phyloP scores from a whole-genome alignment of 2,888 invertebrate species.

The Acanthoscelides obtectus region DNA sequence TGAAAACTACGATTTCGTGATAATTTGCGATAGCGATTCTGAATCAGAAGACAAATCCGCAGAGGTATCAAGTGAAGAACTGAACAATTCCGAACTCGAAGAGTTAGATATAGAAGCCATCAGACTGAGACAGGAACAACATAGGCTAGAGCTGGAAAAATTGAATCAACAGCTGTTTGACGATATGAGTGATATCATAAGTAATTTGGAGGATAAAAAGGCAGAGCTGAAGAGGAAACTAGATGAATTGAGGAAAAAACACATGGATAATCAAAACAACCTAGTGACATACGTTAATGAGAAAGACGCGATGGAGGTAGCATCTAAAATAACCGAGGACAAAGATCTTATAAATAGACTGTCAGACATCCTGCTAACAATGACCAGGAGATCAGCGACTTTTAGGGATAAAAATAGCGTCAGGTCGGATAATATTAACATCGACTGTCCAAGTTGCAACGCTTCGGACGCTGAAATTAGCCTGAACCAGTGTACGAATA shows the following conservation, averaged over 20 bases:
- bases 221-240: conserved; percentile 39
- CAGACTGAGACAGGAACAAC: conserved; percentile 34
- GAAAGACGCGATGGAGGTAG: conserved; percentile 40
- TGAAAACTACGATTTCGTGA: conserved; percentile 23
- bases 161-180: conserved; percentile 36
- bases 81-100: conserved; percentile 35
- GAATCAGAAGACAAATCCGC: conserved; percentile 25
- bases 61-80: conserved; percentile 29
- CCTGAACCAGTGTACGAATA: conserved; percentile 35
- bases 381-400: conserved; percentile 41
- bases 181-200: conserved; percentile 43
- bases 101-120: conserved; percentile 36
- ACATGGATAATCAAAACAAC: conserved; percentile 36
- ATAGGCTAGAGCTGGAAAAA: conserved; percentile 35
- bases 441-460: conserved; percentile 29
- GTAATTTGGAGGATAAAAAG: conserved; percentile 42
- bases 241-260: conserved; percentile 42
- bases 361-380: conserved; percentile 43
- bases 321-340: conserved; percentile 38
- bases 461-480: conserved; percentile 37
- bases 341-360: conserved; percentile 41
- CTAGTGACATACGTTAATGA: conserved; percentile 41
- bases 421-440: conserved; percentile 43
- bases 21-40: conserved; percentile 16
- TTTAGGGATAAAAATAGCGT: conserved; percentile 44